These are phyloP conservation scores for Drosophila equinoxialis DNA, from an alignment of 1,140 invertebrate species.

Conservation along the genomic window DNA sequence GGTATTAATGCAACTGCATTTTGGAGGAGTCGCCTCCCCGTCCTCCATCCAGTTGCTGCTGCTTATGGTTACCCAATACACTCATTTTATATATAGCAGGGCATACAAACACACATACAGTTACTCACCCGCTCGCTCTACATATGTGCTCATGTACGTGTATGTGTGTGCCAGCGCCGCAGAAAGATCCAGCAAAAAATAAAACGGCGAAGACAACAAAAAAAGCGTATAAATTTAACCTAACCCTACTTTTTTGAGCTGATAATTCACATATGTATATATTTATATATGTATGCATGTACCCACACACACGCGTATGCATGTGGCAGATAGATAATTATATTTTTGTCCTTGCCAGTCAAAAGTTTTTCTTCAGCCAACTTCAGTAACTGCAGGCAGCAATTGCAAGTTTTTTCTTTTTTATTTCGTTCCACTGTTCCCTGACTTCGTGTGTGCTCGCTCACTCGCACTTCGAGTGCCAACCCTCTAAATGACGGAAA, in stretches of 20 bases:
- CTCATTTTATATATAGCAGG: constrained; percentile 34
- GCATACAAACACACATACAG: constrained; percentile 34
- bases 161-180: constrained; percentile 68
- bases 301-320: constrained; percentile 10
- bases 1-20: constrained; percentile 62
- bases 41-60: background rate
- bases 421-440: constrained; percentile 16
- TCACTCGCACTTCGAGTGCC: constrained; percentile 20
- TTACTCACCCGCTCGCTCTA: constrained; percentile 18
- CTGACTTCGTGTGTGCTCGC: constrained; percentile 22
- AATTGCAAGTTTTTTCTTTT: constrained; percentile 8
- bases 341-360: constrained; percentile 53
- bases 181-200: constrained; percentile 81
- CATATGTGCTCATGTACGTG: constrained; percentile 9
- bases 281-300: constrained; percentile 32
- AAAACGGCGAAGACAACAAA: constrained; percentile 58
- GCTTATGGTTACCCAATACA: constrained; percentile 12
- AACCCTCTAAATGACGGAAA: background rate
- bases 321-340: constrained; percentile 49
- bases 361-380: constrained; percentile 15
- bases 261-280: constrained; percentile 67
- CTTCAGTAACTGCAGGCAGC: constrained; percentile 39
- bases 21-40: constrained; percentile 31
- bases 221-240: constrained; percentile 78
- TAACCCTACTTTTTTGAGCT: constrained; percentile 78